Base-by-base conservation (phyloP, 2,113 vertebrate species). In the Diphyllodes magnificus region DNA sequence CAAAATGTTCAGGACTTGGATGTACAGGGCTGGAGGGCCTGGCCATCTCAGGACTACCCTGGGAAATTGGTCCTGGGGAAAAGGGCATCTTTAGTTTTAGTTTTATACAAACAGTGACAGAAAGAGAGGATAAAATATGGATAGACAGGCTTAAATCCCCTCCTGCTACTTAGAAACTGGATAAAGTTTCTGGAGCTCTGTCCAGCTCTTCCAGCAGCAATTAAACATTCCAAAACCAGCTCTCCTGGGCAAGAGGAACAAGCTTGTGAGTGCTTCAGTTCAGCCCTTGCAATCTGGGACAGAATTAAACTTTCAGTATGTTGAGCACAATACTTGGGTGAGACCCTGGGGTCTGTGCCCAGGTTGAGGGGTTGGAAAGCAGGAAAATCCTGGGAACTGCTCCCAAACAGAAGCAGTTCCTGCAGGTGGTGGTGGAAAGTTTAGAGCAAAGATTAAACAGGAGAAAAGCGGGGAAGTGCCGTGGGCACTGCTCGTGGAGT, bases 401-500 rank as follows among this genome's bases (percentile, higher is more conserved):
- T 35, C 61, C 44, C 68, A 21, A 1, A 5, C 11, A 39, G 39
- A 20, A 51, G 71, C 5, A 5, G 57, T 4, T 44, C 35, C 42
- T 12, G 33, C 47, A 53, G 37, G 12, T 30, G 66, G 59, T 35
- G 71, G 13, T 5, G 49, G 35, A 42, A 88, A 65, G 49, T 64
- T 54, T 6, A 7, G 28, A 59, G 42, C 5, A 8, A 65, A 79
- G 61, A 68, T 82, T 16, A 59, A 83, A 20, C 3, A 10, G 45
- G 23, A 80, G 84, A 45, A 60, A 44, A 71, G 61, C 37, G 19
- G 27, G 44, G 57, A 83, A 73, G 10, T 14, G 93, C 81, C 0
- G 1, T 11, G 10, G 10, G 79, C 14, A 0, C 47, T 83, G 70
- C 63, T 40, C 1, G 0, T 21, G 1, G n/a, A 31, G 27, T 76